These are phyloP conservation scores for Sitodiplosis mosellana DNA, from an alignment of 1,140 invertebrate genomes.

Conservation along the genomic window DNA sequence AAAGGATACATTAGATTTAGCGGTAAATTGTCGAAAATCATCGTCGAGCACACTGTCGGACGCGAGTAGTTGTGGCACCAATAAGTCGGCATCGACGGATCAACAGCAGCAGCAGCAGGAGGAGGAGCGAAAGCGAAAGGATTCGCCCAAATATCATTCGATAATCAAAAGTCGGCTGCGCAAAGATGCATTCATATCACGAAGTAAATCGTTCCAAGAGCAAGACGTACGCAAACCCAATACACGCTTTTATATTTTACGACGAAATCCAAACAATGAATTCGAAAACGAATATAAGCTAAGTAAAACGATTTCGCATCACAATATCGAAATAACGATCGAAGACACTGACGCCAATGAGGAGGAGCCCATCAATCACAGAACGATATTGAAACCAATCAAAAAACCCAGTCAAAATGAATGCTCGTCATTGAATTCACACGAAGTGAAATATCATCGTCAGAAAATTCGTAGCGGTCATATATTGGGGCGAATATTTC, in stretches of 20 bases:
- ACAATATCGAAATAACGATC: slow-evolving; percentile 22
- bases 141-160: neutral
- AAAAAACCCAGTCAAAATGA: no score
- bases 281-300: slow-evolving; percentile 14
- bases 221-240: slow-evolving; percentile 10
- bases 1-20: no score
- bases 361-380: no score
- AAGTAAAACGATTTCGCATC: slow-evolving; percentile 10
- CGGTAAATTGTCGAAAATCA: no score
- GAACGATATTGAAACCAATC: no score
- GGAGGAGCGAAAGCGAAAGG: neutral
- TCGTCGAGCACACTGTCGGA: no score
- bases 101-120: no score
- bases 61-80: no score
- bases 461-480: slow-evolving; percentile 13
- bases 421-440: slow-evolving; percentile 1
- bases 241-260: slow-evolving; percentile 12
- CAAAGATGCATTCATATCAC: slow-evolving; percentile 2
- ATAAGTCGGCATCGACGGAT: no score
- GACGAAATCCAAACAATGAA: slow-evolving; percentile 12
- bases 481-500: slow-evolving; percentile 16
- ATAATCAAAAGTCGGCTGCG: neutral
- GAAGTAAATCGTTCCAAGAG: slow-evolving; percentile 24
- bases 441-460: slow-evolving; percentile 19
- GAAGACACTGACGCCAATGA: slow-evolving; percentile 9